A percentile compares a stretch with the other conserved stretches of the same genome.
Conservation (phyloP, 2,113 vertebrate genomes). For the Anarrhichthys ocellatus region DNA sequence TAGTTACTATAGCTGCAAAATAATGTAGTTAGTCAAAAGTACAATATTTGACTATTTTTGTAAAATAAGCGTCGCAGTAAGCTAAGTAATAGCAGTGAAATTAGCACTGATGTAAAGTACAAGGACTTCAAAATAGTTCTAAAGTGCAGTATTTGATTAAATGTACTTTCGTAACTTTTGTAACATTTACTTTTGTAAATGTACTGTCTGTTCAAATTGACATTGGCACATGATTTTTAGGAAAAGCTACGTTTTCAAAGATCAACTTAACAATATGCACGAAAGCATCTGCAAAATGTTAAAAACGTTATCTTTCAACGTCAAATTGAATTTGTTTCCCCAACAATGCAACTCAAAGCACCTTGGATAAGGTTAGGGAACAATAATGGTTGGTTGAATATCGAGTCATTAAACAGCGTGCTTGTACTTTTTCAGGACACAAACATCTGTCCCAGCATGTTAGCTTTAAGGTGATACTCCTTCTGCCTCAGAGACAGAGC, state of each 20-base stretch:
- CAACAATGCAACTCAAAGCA: neutral
- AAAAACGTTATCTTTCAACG: neutral
- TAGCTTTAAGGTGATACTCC: neutral
- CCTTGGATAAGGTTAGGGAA: neutral
- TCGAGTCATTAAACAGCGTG: neutral
- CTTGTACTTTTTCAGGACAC: neutral
- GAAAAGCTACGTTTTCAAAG: neutral
- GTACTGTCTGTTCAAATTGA: neutral
- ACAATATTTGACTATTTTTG: neutral
- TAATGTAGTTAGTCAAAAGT: neutral
- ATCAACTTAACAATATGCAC: neutral
- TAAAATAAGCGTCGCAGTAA: neutral
- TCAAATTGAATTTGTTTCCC: neutral
- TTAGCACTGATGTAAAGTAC: neutral
- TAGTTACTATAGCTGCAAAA: neutral
- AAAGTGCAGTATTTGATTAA: neutral
- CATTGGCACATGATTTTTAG: neutral
- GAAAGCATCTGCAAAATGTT: neutral
- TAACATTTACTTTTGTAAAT: too few relatives aligned
- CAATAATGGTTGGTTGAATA: neutral
- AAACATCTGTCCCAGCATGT: neutral
- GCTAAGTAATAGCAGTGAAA: neutral
- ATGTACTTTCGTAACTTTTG: neutral
- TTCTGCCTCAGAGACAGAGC: slow-evolving; percentile 15
- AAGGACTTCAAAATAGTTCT: neutral